Evolutionary conservation across 2,797 vertebrate genomes (phyloP).

Genomic region (Lagocephalus sceleratus): DNA sequence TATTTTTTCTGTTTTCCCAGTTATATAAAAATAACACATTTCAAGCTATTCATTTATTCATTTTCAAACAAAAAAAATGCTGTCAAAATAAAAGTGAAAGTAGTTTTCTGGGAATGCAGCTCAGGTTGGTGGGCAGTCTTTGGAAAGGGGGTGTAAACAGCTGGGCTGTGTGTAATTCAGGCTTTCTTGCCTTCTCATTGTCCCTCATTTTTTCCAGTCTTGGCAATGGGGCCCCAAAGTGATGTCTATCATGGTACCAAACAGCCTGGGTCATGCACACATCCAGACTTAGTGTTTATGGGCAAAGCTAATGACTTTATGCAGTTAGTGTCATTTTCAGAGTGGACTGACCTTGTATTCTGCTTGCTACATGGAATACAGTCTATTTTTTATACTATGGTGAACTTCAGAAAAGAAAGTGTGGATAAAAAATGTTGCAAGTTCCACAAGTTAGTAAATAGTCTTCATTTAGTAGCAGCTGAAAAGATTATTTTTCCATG

Average conservation of each 20-base stretch:
- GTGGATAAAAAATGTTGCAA: constrained; percentile 53
- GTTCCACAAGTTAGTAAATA: constrained; percentile 71
- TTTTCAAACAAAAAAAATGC: constrained; percentile 53
- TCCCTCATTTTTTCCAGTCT: constrained; percentile 27
- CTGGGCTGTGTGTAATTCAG: constrained; percentile 33
- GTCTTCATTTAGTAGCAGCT: constrained; percentile 80
- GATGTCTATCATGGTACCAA: constrained; percentile 7
- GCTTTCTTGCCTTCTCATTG: constrained; percentile 20
- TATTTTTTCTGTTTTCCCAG: constrained; percentile 45
- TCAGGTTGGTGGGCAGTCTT: constrained; percentile 50
- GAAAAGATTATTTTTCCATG: constrained; percentile 67
- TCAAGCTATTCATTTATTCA: constrained; percentile 55
- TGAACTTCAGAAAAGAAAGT: constrained; percentile 51
- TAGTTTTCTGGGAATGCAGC: constrained; percentile 43
- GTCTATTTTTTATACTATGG: constrained; percentile 62
- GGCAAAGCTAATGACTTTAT: constrained; percentile 42
- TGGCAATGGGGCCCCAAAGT: neutral
- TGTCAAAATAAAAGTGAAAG: constrained; percentile 34
- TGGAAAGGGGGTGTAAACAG: constrained; percentile 62
- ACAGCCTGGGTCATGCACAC: constrained; percentile 23
- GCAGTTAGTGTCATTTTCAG: constrained; percentile 39
- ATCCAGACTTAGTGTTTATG: constrained; percentile 44
- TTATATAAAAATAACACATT: constrained; percentile 76
- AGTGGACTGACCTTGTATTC: constrained; percentile 46
- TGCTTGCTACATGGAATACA: constrained; percentile 74